phyloP scores from a whole-genome alignment of 2,113 vertebrate genomes.

The Rhinogobius similis region DNA sequence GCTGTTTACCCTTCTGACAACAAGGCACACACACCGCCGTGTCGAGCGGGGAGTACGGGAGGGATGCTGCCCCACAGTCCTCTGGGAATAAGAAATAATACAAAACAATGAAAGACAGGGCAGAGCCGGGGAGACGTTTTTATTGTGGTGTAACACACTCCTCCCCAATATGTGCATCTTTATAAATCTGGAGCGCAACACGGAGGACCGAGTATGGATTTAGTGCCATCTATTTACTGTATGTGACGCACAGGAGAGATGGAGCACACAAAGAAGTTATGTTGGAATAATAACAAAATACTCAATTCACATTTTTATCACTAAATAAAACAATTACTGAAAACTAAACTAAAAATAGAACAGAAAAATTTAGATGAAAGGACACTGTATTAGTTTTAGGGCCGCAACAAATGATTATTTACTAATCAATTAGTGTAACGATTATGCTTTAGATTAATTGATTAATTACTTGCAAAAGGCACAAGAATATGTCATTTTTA shows the following conservation, averaged over 20 bases:
- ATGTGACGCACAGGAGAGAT: neutral
- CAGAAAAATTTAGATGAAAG: neutral
- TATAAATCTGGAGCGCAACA: conserved; percentile 34
- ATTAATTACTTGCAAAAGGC: too few species aligned
- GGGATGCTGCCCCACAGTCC: conserved; percentile 48
- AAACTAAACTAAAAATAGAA: neutral
- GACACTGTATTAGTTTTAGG: too few species aligned
- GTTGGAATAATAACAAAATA: neutral
- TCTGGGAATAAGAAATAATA: conserved; percentile 60
- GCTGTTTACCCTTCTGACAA: conserved; percentile 97
- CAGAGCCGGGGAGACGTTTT: conserved; percentile 52
- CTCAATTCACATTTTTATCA: neutral
- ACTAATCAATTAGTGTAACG: too few species aligned
- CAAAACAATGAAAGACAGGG: conserved; percentile 59
- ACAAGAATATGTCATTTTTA: too few species aligned
- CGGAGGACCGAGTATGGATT: conserved; percentile 25
- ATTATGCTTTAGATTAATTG: too few species aligned
- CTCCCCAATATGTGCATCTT: conserved; percentile 31
- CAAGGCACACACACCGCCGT: conserved; percentile 48
- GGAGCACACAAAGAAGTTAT: too few species aligned
- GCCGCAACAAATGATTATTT: too few species aligned
- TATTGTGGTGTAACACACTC: conserved; percentile 53
- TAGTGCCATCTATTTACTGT: conserved; percentile 9
- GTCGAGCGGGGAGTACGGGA: conserved; percentile 38
- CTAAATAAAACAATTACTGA: neutral